Evolutionary conservation across 2,888 invertebrate species (phyloP).

Genomic region (Latheticus oryzae): DNA sequence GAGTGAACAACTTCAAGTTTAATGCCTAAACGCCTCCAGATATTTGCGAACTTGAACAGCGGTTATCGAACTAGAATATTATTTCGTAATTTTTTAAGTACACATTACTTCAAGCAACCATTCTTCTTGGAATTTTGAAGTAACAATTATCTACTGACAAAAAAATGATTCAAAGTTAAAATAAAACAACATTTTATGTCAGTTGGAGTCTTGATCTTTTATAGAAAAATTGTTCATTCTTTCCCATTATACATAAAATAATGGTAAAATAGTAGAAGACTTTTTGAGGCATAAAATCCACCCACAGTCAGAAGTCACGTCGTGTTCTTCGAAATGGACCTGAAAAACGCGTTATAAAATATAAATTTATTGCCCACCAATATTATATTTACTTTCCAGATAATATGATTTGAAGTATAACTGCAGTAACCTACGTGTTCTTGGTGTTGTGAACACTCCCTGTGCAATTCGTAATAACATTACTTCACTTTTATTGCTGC

Average conservation of each 20-base stretch:
- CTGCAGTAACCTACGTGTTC: constrained; percentile 33
- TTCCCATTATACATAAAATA: constrained; percentile 26
- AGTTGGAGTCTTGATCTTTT: too few relatives aligned
- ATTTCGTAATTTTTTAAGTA: constrained; percentile 8
- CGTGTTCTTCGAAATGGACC: constrained; percentile 39
- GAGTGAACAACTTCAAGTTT: constrained; percentile 25
- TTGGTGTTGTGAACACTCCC: constrained; percentile 26
- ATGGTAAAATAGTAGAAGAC: constrained; percentile 33
- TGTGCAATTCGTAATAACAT: constrained; percentile 29
- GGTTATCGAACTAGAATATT: constrained; percentile 14
- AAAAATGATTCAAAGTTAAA: too few relatives aligned
- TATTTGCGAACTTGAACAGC: constrained; percentile 11
- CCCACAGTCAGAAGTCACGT: constrained; percentile 46
- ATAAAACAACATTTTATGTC: too few relatives aligned
- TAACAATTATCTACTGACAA: too few relatives aligned
- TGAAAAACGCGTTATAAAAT: constrained; percentile 45
- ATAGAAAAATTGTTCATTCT: constrained; percentile 17
- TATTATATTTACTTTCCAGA: constrained; percentile 39
- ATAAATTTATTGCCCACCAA: constrained; percentile 43
- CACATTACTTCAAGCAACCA: neutral
- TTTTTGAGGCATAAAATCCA: constrained; percentile 45
- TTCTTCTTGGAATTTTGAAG: neutral
- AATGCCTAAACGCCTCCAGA: constrained; percentile 17
- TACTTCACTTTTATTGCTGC: constrained; percentile 20
- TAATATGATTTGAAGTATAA: constrained; percentile 35